Evolutionary conservation across 2,888 invertebrate genomes (phyloP).

Genomic region (Agrotis clavis): DNA sequence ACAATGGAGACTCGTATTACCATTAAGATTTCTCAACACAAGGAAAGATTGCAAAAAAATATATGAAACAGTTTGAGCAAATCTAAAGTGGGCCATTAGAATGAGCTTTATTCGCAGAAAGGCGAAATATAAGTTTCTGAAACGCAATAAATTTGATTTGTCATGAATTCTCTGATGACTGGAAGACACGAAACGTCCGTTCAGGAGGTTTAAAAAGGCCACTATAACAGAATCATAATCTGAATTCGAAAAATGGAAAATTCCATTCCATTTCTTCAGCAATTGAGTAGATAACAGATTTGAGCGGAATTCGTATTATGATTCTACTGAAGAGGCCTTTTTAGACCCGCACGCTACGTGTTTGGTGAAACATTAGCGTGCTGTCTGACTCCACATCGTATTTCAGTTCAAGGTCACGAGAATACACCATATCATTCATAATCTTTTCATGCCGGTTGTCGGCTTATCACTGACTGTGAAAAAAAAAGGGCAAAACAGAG

Average conservation of each 20-base stretch:
- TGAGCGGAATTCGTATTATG: too few species aligned
- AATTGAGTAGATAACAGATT: too few species aligned
- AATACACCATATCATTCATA: conserved; percentile 53
- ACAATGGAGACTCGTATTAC: conserved; percentile 26
- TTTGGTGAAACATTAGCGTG: conserved; percentile 58
- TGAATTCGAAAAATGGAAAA: too few species aligned
- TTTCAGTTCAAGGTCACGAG: conserved; percentile 67
- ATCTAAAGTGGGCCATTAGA: conserved; percentile 42
- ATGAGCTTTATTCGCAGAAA: conserved; percentile 47
- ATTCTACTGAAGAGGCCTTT: too few species aligned
- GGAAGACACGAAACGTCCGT: conserved; percentile 73
- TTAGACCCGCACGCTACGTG: conserved; percentile 51
- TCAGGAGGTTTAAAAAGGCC: conserved; percentile 44
- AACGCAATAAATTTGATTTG: conserved; percentile 67
- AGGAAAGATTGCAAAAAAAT: conserved; percentile 27
- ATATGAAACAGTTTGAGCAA: conserved; percentile 22
- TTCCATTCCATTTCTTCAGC: too few species aligned
- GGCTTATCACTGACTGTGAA: conserved; percentile 29
- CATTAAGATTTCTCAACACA: conserved; percentile 38
- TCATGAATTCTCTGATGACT: conserved; percentile 72
- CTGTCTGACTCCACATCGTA: conserved; percentile 60
- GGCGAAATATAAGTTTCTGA: conserved; percentile 50
- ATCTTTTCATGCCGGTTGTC: conserved; percentile 22
- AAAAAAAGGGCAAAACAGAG: conserved; percentile 32
- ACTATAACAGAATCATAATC: too few species aligned